Percentiles rank a stretch among this genome's conserved stretches.
These are phyloP conservation scores for Caiman crocodilus DNA, from an alignment of 2,797 vertebrate species.

Conservation along the genomic window DNA sequence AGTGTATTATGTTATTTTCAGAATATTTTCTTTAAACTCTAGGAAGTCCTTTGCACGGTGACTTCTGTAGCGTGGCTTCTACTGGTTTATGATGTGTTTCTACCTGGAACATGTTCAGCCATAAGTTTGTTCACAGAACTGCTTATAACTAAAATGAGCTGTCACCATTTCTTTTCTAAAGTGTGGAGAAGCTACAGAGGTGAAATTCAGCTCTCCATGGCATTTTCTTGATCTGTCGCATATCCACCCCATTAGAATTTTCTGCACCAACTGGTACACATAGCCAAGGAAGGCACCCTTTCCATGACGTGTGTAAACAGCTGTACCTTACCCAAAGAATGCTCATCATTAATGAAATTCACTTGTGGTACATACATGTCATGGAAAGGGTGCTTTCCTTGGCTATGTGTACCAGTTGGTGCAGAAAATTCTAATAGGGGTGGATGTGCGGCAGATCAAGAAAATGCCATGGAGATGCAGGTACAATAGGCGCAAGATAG, in stretches of 20 bases:
- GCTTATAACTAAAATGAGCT: no score
- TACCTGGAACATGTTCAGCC: not conserved
- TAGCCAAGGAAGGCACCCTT: not conserved
- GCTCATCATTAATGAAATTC: not conserved
- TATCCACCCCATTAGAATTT: not conserved
- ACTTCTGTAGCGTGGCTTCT: not conserved
- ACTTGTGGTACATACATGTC: not conserved
- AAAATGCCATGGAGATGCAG: not conserved
- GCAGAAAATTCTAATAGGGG: not conserved
- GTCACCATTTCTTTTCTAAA: no score
- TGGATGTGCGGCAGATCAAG: not conserved
- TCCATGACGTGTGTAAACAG: not conserved
- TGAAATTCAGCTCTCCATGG: not conserved
- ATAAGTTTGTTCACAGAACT: no score
- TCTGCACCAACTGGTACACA: conserved; percentile 13
- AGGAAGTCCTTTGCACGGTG: not conserved
- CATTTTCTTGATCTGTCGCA: not conserved
- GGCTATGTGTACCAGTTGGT: not conserved
- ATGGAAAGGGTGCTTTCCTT: not conserved
- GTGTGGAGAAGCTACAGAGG: no score
- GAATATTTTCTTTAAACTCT: not conserved
- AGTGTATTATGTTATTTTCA: not conserved
- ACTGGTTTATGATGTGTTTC: not conserved
- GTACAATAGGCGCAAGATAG: conserved; percentile 1
- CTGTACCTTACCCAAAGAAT: not conserved